Conservation (phyloP, 2,888 invertebrate genomes). For the Archips xylosteana region DNA sequence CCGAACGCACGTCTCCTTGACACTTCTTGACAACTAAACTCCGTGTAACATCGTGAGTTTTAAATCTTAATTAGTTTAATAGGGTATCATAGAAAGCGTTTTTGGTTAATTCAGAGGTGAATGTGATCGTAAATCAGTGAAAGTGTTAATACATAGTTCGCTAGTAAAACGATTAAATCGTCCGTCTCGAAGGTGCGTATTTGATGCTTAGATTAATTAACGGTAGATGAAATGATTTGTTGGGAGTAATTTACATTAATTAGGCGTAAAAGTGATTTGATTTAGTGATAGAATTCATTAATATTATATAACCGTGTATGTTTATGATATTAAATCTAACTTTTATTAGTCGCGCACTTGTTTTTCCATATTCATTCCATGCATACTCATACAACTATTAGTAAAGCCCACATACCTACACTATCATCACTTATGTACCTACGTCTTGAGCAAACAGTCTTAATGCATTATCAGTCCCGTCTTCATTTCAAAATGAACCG, state of each 20-base stretch:
- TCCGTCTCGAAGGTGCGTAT: constrained; percentile 53
- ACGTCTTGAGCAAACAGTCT: constrained; percentile 24
- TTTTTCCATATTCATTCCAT: constrained; percentile 28
- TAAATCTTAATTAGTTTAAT: constrained; percentile 49
- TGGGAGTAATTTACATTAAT: constrained; percentile 31
- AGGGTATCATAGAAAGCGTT: constrained; percentile 37
- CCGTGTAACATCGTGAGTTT: constrained; percentile 52
- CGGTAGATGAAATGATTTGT: constrained; percentile 31
- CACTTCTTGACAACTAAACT: constrained; percentile 63
- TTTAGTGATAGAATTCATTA: constrained; percentile 35
- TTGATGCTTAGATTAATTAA: constrained; percentile 45
- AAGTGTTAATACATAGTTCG: constrained; percentile 50
- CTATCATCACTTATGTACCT: constrained; percentile 6
- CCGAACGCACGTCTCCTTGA: constrained; percentile 78
- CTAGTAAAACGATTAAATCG: constrained; percentile 51
- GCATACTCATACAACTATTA: constrained; percentile 14
- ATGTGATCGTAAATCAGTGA: constrained; percentile 50
- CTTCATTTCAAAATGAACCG: constrained; percentile 11
- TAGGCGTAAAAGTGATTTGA: constrained; percentile 28
- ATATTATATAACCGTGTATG: constrained; percentile 26
- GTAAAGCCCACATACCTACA: constrained; percentile 31
- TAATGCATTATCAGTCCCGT: constrained; percentile 8
- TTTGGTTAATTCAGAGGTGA: constrained; percentile 36
- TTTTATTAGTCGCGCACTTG: not conserved
- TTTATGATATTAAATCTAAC: constrained; percentile 11